Evolutionary conservation across 1,140 invertebrate species (phyloP), one percentile per base, ranked within the genome.

Genomic region (Macrosteles quadrilineatus): DNA sequence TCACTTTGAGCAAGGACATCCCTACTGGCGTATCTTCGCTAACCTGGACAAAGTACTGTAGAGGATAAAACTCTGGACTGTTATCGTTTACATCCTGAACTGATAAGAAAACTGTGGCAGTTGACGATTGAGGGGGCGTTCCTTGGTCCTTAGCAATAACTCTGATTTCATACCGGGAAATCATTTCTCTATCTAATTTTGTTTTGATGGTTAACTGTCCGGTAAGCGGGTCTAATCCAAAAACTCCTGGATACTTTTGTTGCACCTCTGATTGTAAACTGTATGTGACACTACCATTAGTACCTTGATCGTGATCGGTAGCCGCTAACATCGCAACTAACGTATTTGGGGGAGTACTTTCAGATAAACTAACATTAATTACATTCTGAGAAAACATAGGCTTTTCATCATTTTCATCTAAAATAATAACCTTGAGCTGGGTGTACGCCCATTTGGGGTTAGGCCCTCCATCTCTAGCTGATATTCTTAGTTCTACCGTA

Each of bases 401-500:
- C 19, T 88, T 87, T 80, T 98, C 95, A 78, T 98, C 97, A 80
- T 98, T 98, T 80, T 95, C 93, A 82, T 98, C 96, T n/a, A 96
- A 82, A 67, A 98, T 91, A 3, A 91, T 95, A 1, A 97, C 90
- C 82, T 94, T 92, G 0, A 97, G 79, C 77, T 91, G 88, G 0
- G 94, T 93, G 71, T 91, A 90, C 0, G 93, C 93, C 85, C 91
- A 94, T 78, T 94, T 95, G 0, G 94, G 93, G 83, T 94, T 96
- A 0, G 94, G 94, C 0, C 92, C 93, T 1, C 93, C 93, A 78
- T 96, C 94, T 71, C 90, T 81, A 0, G 93, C 94, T 0, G 90
- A 92, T 14, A 96, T 93, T 73, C 90, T 91, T 25, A 96, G 78
- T 78, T 93, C 90, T 0, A 94, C 88, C 11, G 88, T 91, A 6